Evolutionary conservation across 2,888 invertebrate genomes (phyloP), one percentile per base, ranked within the genome.

Genomic region (Salticus scenicus): DNA sequence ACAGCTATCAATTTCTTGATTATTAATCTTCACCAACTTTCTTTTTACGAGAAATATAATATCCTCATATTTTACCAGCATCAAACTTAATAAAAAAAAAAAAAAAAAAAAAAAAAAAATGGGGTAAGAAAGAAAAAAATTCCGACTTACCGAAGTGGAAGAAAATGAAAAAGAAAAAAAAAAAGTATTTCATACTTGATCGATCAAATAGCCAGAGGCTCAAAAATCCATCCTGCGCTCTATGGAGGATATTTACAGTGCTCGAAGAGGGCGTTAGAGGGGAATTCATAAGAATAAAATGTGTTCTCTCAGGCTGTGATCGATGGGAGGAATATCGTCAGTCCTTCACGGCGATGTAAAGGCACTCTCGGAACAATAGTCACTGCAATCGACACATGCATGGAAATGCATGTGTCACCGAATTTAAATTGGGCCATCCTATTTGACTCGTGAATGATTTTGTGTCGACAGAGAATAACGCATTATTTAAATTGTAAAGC

Each of bases 151-250:
- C 24, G 17, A 5, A 57, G 8, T 57, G 24, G 24, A 57, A 57
- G 24, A 20, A 57, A 57, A 24, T 1, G 42, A 2, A 17, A 47
- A 17, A 10, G 7, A 47, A 24, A 57, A 24, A 2, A 17, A 2
- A 17, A 47, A 17, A 10, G 7, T 12, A 24, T 24, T 57, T 24
- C 24, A 57, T 57, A 24, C 14, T 24, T 57, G 57, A 57, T 57
- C 57, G 57, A 57, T 57, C 57, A 57, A 57, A 24, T 57, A 24
- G 57, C 57, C 57, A 57, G 24, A 5, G 57, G 57, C 57, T 57
- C 57, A 57, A 57, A 57, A 24, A 57, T 57, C 24, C 57, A 57
- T 57, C 57, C 24, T 24, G 7, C 24, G 57, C 24, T 57, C 57
- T 24, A 57, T 57, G 1, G 24, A 24, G 7, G 57, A 24, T 57